Evolutionary conservation across 92 coral and sea anemone species (phyloP), one percentile per base, ranked within the genome.

Genomic region (Palythoa caribaeorum): DNA sequence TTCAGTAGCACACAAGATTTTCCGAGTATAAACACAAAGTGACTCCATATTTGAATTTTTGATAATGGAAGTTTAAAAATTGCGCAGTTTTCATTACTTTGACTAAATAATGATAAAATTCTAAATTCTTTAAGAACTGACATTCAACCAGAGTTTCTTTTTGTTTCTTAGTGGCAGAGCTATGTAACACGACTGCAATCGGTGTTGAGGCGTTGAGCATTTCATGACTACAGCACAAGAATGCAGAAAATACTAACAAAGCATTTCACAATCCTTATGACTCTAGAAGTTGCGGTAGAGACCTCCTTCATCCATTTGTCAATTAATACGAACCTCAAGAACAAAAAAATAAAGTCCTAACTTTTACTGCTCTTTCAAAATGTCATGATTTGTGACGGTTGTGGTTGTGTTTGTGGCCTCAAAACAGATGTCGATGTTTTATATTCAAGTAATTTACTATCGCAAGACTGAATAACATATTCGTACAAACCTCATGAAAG

Each of bases 231-330:
- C 68, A 28, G 59, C 83, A 68, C 39, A 1, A 68, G 14, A 81
- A 47, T 28, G 6, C 1, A 14, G 76, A 48, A 63, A 44, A 19
- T 81, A 81, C 86, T 81, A 81, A 81, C 86, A 81, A 81, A 68
- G 55, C 16, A 36, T 57, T 78, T 78, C 83, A 54, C 37, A 51
- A 78, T 28, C 75, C 19, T 20, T 80, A n/a, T 80, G 20, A 8
- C 59, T 62, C 59, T 65, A 14, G 80, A 19, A 52, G 59, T 40
- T n/a, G 16, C 35, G 28, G 38, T 4, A 63, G 71, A 36, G 35
- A 37, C 13, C 28, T 40, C 21, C 86, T 15, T 65, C 86, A 35
- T 66, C 63, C 19, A 20, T 63, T 80, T 80, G 15, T 8, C 28
- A 28, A 0, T 50, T 19, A 39, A 52, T 74, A 63, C 63, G 54